Evolutionary conservation across 2,888 invertebrate genomes (phyloP).

Genomic region (Philonicus albiceps): DNA sequence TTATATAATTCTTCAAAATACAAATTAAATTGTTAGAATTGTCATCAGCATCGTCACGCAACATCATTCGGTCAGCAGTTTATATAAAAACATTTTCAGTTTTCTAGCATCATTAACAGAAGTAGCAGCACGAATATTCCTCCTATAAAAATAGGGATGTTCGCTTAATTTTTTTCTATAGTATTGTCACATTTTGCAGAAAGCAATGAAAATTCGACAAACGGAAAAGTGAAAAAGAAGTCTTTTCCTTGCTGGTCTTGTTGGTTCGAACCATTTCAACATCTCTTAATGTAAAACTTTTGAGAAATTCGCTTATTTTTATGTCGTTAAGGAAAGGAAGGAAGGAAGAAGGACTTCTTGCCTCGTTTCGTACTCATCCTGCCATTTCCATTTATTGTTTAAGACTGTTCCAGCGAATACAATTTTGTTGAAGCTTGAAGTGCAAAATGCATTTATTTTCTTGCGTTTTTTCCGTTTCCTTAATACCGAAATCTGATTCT

Average conservation of each 20-base stretch:
- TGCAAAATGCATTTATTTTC: background rate
- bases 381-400: background rate
- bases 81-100: background rate
- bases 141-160: background rate
- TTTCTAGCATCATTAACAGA: background rate
- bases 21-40: background rate
- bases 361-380: background rate
- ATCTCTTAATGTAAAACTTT: background rate
- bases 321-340: background rate
- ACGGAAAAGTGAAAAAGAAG: background rate
- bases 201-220: conserved; percentile 1
- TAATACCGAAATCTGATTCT: background rate
- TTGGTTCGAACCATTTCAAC: background rate
- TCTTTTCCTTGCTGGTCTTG: background rate
- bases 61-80: background rate
- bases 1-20: background rate
- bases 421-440: background rate
- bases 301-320: background rate
- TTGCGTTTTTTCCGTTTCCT: conserved; percentile 1
- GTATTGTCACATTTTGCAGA: conserved; percentile 27
- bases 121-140: background rate
- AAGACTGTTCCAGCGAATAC: background rate
- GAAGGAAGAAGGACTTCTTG: background rate
- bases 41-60: background rate
- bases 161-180: background rate